Percentiles rank a stretch among this genome's conserved stretches.
These are phyloP conservation scores for Eurystomus glaucurus DNA, from an alignment of 2,797 vertebrate genomes.

Conservation along the genomic window DNA sequence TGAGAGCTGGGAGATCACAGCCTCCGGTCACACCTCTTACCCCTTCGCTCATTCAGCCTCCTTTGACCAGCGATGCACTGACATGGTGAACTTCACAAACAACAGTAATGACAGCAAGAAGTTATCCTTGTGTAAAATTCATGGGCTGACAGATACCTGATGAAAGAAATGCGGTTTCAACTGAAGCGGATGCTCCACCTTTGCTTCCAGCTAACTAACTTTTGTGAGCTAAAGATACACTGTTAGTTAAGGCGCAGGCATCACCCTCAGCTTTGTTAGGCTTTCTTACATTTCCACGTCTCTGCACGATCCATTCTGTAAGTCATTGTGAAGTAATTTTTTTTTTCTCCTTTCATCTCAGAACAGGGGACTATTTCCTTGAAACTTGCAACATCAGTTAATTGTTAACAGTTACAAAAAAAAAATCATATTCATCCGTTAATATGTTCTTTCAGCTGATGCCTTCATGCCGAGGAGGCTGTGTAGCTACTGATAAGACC, in stretches of 20 bases:
- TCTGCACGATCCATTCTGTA: background rate
- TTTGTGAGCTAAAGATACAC: background rate
- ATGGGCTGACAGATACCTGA: background rate
- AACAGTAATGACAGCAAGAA: background rate
- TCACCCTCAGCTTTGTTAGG: background rate
- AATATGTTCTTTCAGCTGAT: conserved; percentile 51
- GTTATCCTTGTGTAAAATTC: background rate
- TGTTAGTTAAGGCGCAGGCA: background rate
- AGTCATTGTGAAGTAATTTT: background rate
- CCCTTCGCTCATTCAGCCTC: rapidly evolving
- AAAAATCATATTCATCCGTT: background rate
- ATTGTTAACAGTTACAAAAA: conserved; percentile 71
- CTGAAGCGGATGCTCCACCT: background rate
- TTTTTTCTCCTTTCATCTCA: background rate
- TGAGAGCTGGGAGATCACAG: background rate
- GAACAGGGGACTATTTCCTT: conserved; percentile 46
- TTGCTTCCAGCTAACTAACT: background rate
- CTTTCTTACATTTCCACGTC: background rate
- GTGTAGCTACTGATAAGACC: conserved; percentile 76
- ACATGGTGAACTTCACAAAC: rapidly evolving
- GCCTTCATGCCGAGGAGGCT: conserved; percentile 40
- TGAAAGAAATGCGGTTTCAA: background rate
- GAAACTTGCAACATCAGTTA: conserved; percentile 79
- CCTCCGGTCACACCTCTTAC: background rate
- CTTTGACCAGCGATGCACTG: rapidly evolving